Evolutionary conservation across 2,113 vertebrate species (phyloP), one percentile per base, ranked within the genome.

Genomic region (Isichthys henryi): DNA sequence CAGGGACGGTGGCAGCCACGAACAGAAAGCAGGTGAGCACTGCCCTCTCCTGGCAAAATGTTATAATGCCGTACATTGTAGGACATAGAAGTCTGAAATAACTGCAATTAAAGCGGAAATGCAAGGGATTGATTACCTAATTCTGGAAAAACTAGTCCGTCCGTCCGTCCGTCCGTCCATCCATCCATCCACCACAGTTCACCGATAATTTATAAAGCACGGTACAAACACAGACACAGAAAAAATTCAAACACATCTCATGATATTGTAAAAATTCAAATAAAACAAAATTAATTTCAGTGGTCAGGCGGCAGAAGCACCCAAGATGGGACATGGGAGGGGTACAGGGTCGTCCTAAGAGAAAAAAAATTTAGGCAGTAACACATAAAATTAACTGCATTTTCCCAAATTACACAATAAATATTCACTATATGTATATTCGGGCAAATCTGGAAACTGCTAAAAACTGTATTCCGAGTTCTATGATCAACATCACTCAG

Each of bases 1-100:
- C 70, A 35, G 27, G 15, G 5, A 74, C 27, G 70, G 43, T 39
- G 43, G 13, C 35, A 19, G 48, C 17, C 46, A 31, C 39, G 4
- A 31, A 8, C 11, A 88, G 17, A 27, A 90, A 48, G 49, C 49
- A 52, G 39, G 56, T 92, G 2, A 86, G 86, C 91, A 90, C 91
- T 93, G 92, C 91, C 35, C 90, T 90, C 93, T 15, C 52, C 27
- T 92, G 94, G 92, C 89, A 1, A 86, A 39, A 0, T 0, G 0
- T 7, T 0, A 1, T 83, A 92, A 77, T 93, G 90, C 92, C 43
- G 46, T 0, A 21, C 46, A 11, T 35, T 35, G 85, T 15, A 35
- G 5, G 27, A 35, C 5, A 66, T 27, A 17, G 27, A 11, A 58
- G 17, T 19, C 6, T 5, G 86, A 52, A 31, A 52, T 27, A 8